Evolutionary conservation across 2,113 vertebrate genomes (phyloP).

Genomic region (Entomyzon cyanotis): DNA sequence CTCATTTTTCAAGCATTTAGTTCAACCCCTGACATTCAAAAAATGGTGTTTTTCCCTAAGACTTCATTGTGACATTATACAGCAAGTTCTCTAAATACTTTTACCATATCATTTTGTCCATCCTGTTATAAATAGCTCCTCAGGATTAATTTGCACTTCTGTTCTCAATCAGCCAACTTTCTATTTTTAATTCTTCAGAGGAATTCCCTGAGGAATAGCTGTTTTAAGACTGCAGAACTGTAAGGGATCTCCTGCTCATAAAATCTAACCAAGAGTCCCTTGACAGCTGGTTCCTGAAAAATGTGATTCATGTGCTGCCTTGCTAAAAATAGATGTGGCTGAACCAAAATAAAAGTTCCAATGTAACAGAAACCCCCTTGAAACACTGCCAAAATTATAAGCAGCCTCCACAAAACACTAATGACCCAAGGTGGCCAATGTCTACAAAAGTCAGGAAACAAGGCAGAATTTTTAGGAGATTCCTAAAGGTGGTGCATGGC

Average conservation of each 20-base stretch:
- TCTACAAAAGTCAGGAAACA: background rate
- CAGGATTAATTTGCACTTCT: background rate
- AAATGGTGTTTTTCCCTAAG: background rate
- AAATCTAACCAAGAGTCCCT: background rate
- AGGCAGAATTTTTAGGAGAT: background rate
- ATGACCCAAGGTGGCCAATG: background rate
- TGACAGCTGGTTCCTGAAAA: background rate
- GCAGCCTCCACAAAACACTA: background rate
- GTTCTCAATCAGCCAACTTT: background rate
- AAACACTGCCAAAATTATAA: background rate
- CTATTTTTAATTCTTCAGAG: slow-evolving; percentile 23
- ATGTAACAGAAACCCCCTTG: background rate
- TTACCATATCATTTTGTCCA: background rate
- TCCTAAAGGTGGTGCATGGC: background rate
- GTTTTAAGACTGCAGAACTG: background rate
- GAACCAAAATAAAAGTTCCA: background rate
- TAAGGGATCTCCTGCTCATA: background rate
- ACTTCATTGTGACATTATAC: background rate
- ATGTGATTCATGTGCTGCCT: background rate
- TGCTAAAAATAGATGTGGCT: slow-evolving; percentile 5
- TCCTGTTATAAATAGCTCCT: background rate
- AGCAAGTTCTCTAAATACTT: background rate
- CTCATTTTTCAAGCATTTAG: background rate
- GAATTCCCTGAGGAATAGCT: background rate
- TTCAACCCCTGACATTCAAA: background rate